Evolutionary conservation across 92 coral and sea anemone genomes (phyloP).

Genomic region (Heliopora coerulea): DNA sequence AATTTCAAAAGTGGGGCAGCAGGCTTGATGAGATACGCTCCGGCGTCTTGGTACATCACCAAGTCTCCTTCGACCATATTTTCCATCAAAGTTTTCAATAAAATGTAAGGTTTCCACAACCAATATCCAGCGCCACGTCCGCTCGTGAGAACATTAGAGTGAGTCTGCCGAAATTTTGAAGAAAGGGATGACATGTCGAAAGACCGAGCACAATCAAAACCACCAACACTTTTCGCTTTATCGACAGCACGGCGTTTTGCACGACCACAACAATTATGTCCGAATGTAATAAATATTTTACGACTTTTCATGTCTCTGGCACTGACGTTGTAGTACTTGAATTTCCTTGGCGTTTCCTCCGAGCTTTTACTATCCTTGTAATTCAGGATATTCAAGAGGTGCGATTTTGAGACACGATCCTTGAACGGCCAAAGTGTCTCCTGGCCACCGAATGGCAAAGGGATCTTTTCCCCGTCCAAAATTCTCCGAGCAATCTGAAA

Average conservation of each 20-base stretch:
- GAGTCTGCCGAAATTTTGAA: not conserved
- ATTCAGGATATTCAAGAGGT: not conserved
- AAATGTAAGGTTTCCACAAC: constrained; percentile 29
- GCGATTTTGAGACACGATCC: not conserved
- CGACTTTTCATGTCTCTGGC: not conserved
- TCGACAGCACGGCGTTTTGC: constrained; percentile 13
- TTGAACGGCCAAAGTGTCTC: constrained; percentile 14
- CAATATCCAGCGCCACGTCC: constrained; percentile 25
- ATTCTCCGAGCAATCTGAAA: not conserved
- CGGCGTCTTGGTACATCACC: constrained; percentile 31
- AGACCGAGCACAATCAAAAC: constrained; percentile 19
- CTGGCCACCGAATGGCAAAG: not conserved
- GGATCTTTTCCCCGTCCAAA: constrained; percentile 4
- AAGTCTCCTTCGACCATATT: constrained; percentile 24
- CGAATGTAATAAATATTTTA: constrained; percentile 24
- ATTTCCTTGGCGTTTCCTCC: not conserved
- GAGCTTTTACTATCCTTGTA: not conserved
- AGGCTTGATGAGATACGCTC: constrained; percentile 11
- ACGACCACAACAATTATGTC: constrained; percentile 27
- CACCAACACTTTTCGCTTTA: constrained; percentile 1
- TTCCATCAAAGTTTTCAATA: constrained; percentile 19
- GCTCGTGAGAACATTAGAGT: constrained; percentile 5
- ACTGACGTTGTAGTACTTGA: not conserved
- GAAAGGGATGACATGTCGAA: not conserved
- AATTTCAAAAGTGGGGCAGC: constrained; percentile 18